Base-by-base conservation (phyloP, 2,888 invertebrate species). In the Gymnocheta viridis region DNA sequence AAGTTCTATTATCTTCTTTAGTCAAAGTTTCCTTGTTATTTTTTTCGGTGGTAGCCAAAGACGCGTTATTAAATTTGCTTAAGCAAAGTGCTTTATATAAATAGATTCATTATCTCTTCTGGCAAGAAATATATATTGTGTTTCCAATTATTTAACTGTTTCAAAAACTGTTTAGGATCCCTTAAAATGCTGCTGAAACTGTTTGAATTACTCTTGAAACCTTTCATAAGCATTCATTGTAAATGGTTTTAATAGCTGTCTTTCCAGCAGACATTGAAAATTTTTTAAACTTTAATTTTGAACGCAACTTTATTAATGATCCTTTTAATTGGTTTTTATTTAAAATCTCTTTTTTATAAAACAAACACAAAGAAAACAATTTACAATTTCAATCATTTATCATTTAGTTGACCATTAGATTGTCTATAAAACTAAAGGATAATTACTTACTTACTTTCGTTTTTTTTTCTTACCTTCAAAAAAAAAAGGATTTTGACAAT, bases 401-500 rank as follows among this genome's bases (percentile, higher is more conserved):
- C 85, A 82, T 83, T 70, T 41, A 58, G 41, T 78, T 85, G 85
- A 85, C 85, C 85, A 83, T 60, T 81, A 69, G 32, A 41, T 29
- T 35, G 51, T 69, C 2, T 69, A 27, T 27, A 24, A 41, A 67
- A 67, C n/a, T n/a, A 78, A 74, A 56, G 67, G 72, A 78, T 84
- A 81, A 77, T 84, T 84, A 81, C 81, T 67, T 60, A 54, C 35
- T 72, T 66, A 32, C 32, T 5, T 70, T n/a, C n/a, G n/a, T n/a
- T n/a, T 44, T 60, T 5, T 54, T 62, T 58, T 35, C 12, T 19
- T 27, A 62, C 27, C 24, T 67, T 51, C n/a, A n/a, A 14, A 47
- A 51, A 72, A 77, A 76, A 85, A 67, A 76, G 67, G 82, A 81
- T 82, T 86, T 81, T 84, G 81, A 84, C 81, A 84, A 84, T 73